Conservation (phyloP, 2,797 vertebrate species). For the Cuculus canorus region DNA sequence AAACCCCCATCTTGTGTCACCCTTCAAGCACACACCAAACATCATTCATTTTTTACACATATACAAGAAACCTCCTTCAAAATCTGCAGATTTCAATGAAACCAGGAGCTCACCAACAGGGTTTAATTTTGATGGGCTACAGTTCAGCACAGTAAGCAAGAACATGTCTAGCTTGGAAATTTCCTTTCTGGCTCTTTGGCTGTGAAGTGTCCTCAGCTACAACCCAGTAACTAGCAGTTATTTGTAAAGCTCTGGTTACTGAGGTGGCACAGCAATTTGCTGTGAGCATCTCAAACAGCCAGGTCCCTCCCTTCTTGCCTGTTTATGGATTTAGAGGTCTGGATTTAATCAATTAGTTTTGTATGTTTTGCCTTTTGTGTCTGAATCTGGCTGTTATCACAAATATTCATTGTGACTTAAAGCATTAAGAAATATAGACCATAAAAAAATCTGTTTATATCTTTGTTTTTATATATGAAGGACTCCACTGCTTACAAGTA, state of each 20-base stretch:
- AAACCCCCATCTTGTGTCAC: not conserved
- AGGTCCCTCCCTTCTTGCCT: not conserved
- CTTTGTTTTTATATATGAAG: not conserved
- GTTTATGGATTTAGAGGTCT: not conserved
- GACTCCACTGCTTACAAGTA: not conserved
- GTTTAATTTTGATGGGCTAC: not conserved
- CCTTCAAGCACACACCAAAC: not conserved
- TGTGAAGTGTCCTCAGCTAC: not conserved
- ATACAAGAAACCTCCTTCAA: not conserved
- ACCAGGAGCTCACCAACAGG: not conserved
- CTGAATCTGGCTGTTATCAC: not conserved
- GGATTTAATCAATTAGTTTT: not conserved
- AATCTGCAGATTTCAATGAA: not conserved
- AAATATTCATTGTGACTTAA: not conserved
- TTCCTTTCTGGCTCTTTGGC: not conserved
- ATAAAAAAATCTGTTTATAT: not conserved
- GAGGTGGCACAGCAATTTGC: not conserved
- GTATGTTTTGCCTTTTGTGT: not conserved
- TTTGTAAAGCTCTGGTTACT: not conserved
- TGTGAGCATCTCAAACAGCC: not conserved
- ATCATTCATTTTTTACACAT: rapidly evolving
- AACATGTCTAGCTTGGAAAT: not conserved
- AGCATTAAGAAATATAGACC: not conserved
- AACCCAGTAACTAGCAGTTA: not conserved
- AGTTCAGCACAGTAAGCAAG: not conserved